These are phyloP conservation scores for Diploscapter pachys DNA, from an alignment of 1,140 invertebrate species.

Conservation along the genomic window DNA sequence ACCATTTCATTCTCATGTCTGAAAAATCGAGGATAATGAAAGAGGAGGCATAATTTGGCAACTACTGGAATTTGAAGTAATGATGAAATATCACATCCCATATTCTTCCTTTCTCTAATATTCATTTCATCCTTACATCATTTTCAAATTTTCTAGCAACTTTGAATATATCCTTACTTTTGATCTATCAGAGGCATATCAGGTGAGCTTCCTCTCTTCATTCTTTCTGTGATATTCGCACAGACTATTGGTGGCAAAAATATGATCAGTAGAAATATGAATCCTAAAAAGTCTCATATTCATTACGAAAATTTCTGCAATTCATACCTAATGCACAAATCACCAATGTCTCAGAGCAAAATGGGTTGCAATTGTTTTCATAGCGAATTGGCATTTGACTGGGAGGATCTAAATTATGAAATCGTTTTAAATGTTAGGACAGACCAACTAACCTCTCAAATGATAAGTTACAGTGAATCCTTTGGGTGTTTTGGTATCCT, in stretches of 20 bases:
- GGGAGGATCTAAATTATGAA: not conserved
- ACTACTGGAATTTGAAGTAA: too few species aligned
- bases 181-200: constrained; percentile 27
- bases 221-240: constrained; percentile 5
- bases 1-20: constrained; percentile 31
- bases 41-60: too few species aligned
- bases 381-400: constrained; percentile 9
- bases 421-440: not conserved
- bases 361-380: constrained; percentile 13
- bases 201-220: constrained; percentile 19
- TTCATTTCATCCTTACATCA: not conserved
- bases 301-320: not conserved
- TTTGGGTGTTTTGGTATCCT: not conserved
- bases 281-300: not conserved
- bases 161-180: constrained; percentile 4
- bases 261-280: constrained; percentile 23
- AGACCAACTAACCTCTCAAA: constrained; percentile 9
- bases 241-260: constrained; percentile 26
- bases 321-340: constrained; percentile 11
- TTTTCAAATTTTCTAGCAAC: not conserved
- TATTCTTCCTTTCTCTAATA: not conserved
- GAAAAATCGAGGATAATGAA: not conserved
- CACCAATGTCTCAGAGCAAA: constrained; percentile 26
- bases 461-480: constrained; percentile 25
- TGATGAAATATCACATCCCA: too few species aligned